Evolutionary conservation across 1,140 invertebrate species (phyloP), one percentile per base, ranked within the genome.

Genomic region (Lasioglossum baleicum): DNA sequence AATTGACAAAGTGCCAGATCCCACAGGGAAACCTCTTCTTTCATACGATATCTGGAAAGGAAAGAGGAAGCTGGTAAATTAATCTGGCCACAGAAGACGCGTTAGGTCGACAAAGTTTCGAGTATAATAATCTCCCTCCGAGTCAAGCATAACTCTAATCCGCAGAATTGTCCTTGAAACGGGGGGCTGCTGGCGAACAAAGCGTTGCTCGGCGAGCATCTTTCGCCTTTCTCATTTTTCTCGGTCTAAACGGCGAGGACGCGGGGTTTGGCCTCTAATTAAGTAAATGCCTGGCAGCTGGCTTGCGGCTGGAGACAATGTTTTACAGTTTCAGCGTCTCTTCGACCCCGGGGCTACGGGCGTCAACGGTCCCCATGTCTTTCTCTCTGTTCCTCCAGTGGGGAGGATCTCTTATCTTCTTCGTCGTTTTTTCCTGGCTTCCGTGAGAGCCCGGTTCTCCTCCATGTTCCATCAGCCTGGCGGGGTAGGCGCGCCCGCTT

Each of bases 231-330:
- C 48, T 44, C 51, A 17, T 65, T 48, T 80, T 60, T 79, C 67
- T 53, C 72, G 68, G 60, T 76, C 56, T 76, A 63, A 75, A 48
- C 44, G 77, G 58, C 17, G 53, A 66, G 58, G 51, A 40, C 56
- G 60, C 44, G 77, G 53, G 63, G 53, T 78, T 77, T 61, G 75
- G 71, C 51, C 81, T 83, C 81, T 83, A 83, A 83, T 83, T 83
- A 83, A 83, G 81, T 83, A 83, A 83, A 83, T 83, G 81, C 78
- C 81, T 81, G 77, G 61, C 58, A 83, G 78, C 66, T 4, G 56
- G 20, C 6, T 26, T 67, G 51, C 22, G 22, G 75, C 42, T 51
- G 67, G 63, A 79, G 80, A 82, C 75, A 78, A 71, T 82, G 80
- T 82, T 71, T 82, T 42, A 48, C 80, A 72, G 75, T 82, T 82